Conservation (phyloP, 2,113 vertebrate genomes). For the Stegastes partitus region DNA sequence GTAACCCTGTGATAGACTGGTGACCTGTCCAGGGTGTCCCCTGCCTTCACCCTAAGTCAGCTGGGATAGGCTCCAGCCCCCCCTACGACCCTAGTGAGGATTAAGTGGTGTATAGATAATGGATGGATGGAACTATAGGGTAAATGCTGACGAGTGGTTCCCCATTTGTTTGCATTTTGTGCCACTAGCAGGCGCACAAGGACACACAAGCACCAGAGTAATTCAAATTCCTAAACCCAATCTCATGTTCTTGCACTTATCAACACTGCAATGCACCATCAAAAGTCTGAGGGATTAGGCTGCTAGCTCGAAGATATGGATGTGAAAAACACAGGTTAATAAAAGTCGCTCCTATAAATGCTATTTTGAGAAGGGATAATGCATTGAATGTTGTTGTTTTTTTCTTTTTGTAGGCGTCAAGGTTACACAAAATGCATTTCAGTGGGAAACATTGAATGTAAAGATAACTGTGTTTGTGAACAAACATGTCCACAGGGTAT, state of each 20-base stretch:
- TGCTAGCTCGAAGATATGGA: neutral
- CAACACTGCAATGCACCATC: neutral
- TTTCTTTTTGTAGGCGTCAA: neutral
- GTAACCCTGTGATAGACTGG: too few species aligned
- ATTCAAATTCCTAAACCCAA: neutral
- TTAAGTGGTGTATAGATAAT: too few species aligned
- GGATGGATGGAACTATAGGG: neutral
- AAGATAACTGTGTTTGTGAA: slow-evolving; percentile 4
- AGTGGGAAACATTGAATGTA: neutral
- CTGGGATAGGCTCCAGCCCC: too few species aligned
- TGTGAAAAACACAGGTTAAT: slow-evolving; percentile 9
- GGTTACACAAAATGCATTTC: neutral
- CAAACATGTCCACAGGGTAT: slow-evolving; percentile 14
- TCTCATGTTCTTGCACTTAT: neutral
- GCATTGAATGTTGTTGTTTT: neutral
- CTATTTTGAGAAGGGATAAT: neutral
- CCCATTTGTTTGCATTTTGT: too few species aligned
- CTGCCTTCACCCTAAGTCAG: too few species aligned
- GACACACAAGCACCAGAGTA: too few species aligned
- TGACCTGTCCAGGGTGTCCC: too few species aligned
- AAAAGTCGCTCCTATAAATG: neutral
- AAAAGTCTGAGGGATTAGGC: neutral
- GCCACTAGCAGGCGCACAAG: too few species aligned
- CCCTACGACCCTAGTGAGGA: too few species aligned
- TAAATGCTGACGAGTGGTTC: too few species aligned